These are phyloP conservation scores for Cryptophagus acutangulus DNA, from an alignment of 2,888 invertebrate species.

Conservation along the genomic window DNA sequence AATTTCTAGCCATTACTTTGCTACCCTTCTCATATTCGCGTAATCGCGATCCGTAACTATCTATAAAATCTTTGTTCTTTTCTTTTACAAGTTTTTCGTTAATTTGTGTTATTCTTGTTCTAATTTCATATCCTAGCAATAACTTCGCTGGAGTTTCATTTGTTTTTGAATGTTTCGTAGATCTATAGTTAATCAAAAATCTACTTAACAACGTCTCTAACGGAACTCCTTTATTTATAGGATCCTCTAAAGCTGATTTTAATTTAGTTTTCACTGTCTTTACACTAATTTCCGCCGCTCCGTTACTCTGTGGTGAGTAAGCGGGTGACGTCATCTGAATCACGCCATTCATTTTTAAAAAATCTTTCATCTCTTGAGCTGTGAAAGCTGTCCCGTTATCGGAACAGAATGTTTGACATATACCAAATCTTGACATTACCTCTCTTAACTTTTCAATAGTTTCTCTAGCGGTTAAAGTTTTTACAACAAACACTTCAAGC, in stretches of 20 bases:
- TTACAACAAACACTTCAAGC: conserved; percentile 7
- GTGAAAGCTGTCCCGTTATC: conserved; percentile 9
- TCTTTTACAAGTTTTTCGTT: too few species aligned
- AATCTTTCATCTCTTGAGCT: conserved; percentile 9
- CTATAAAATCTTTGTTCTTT: too few species aligned
- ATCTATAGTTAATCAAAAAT: too few species aligned
- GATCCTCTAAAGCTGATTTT: conserved; percentile 3
- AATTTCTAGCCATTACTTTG: too few species aligned
- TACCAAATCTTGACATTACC: conserved; percentile 10
- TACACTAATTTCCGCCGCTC: conserved; percentile 14
- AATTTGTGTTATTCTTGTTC: too few species aligned
- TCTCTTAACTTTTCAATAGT: conserved; percentile 7
- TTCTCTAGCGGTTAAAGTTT: conserved; percentile 3
- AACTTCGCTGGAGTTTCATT: too few species aligned
- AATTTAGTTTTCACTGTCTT: conserved; percentile 11
- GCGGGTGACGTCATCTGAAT: conserved; percentile 16
- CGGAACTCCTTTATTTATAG: too few species aligned
- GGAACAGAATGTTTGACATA: background rate
- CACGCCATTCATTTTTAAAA: conserved; percentile 13
- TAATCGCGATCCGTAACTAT: too few species aligned
- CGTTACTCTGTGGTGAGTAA: conserved; percentile 12
- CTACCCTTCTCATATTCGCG: too few species aligned
- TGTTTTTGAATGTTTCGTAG: too few species aligned
- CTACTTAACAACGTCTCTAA: too few species aligned
- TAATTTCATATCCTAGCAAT: too few species aligned